Evolutionary conservation across 2,888 invertebrate species (phyloP).

Genomic region (Syrista parreyssii): DNA sequence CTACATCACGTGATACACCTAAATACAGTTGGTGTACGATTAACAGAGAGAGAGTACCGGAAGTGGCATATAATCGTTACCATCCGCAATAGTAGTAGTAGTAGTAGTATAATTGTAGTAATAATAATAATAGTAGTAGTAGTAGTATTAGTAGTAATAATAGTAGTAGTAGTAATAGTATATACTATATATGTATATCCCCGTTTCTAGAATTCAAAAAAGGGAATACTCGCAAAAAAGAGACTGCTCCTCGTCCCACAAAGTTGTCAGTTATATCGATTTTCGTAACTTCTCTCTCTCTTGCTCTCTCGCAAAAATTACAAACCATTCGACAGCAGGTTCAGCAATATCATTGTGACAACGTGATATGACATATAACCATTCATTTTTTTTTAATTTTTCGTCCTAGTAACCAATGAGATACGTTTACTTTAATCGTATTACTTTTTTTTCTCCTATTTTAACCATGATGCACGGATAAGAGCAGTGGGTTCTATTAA

Average conservation of each 20-base stretch:
- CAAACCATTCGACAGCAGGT: conserved; percentile 37
- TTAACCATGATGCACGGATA: conserved; percentile 57
- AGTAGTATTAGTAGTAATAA: not conserved
- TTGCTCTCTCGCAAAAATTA: conserved; percentile 17
- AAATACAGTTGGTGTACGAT: not conserved
- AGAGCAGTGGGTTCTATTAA: conserved; percentile 51
- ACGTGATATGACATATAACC: conserved; percentile 55
- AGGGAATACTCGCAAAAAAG: conserved; percentile 43
- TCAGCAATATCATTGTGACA: conserved; percentile 45
- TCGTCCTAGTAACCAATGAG: conserved; percentile 47
- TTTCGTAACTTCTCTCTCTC: conserved; percentile 26
- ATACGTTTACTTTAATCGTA: conserved; percentile 36
- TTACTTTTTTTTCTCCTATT: conserved; percentile 45
- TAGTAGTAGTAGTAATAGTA: conserved; percentile 1
- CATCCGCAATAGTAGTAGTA: not conserved
- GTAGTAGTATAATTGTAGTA: not conserved
- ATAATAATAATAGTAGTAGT: not conserved
- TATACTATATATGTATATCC: not conserved
- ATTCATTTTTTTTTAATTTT: not conserved
- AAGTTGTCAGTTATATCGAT: conserved; percentile 18
- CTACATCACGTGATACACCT: not conserved
- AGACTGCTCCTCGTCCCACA: conserved; percentile 6
- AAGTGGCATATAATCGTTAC: not conserved
- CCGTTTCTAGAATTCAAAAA: not conserved
- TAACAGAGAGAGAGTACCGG: not conserved